Evolutionary conservation across 2,888 invertebrate species (phyloP).

Genomic region (Drosophila anceps): DNA sequence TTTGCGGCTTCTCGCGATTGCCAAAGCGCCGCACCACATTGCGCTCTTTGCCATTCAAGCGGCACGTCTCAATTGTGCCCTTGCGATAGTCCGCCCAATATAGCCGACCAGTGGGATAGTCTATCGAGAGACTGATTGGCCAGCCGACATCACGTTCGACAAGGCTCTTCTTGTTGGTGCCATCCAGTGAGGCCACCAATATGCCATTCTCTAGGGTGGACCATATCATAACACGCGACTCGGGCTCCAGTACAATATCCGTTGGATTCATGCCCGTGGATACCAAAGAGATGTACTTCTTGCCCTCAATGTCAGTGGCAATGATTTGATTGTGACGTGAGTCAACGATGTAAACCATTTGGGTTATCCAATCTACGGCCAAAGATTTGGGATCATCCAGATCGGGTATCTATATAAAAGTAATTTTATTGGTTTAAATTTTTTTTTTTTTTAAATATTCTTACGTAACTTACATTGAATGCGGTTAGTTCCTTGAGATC

Average conservation of each 20-base stretch:
- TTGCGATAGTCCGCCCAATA: slow-evolving; percentile 95
- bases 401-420: slow-evolving; percentile 85
- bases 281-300: slow-evolving; percentile 82
- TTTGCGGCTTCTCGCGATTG: slow-evolving; percentile 88
- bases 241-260: slow-evolving; percentile 90
- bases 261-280: slow-evolving; percentile 88
- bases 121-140: slow-evolving; percentile 91
- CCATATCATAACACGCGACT: slow-evolving; percentile 89
- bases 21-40: slow-evolving; percentile 87
- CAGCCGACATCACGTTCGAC: slow-evolving; percentile 89
- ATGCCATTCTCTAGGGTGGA: slow-evolving; percentile 90
- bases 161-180: slow-evolving; percentile 87
- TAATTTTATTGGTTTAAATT: neutral
- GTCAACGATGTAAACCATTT: slow-evolving; percentile 90
- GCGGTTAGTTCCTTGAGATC: slow-evolving; percentile 83
- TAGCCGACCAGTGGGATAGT: slow-evolving; percentile 90
- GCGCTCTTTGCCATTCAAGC: slow-evolving; percentile 89
- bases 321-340: slow-evolving; percentile 85
- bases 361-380: slow-evolving; percentile 90
- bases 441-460: too few species aligned
- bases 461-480: slow-evolving; percentile 77
- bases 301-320: slow-evolving; percentile 84
- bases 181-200: slow-evolving; percentile 89
- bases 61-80: slow-evolving; percentile 89
- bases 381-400: slow-evolving; percentile 90